Evolutionary conservation across 2,888 invertebrate genomes (phyloP).

Genomic region (Bugula neritina): DNA sequence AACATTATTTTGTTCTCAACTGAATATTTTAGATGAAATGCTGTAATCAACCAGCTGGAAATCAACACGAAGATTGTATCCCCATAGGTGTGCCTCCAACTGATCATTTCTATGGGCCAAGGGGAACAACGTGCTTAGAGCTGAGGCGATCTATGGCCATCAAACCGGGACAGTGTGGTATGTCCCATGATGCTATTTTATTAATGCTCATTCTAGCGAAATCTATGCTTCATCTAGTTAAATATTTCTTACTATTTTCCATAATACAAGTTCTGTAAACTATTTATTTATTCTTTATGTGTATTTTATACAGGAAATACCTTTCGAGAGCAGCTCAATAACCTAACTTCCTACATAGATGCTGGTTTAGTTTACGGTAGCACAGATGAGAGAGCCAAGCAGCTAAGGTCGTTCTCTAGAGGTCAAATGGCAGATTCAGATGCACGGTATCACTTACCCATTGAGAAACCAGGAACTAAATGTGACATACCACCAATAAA

Average conservation of each 20-base stretch:
- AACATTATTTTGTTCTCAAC: too few species aligned
- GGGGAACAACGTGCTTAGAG: neutral
- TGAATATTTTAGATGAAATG: conserved; percentile 19
- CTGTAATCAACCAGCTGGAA: neutral
- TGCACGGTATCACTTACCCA: neutral
- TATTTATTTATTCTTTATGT: too few species aligned
- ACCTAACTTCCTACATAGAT: conserved; percentile 77
- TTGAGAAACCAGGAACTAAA: neutral
- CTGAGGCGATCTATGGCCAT: conserved; percentile 17
- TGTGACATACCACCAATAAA: conserved; percentile 15
- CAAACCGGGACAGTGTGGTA: conserved; percentile 19
- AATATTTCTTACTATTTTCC: too few species aligned
- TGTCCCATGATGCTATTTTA: neutral
- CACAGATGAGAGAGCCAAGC: conserved; percentile 35
- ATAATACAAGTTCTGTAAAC: too few species aligned
- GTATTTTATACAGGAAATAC: neutral
- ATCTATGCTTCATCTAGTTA: too few species aligned
- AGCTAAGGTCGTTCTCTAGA: conserved; percentile 55
- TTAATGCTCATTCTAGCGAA: too few species aligned
- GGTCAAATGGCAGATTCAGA: conserved; percentile 59
- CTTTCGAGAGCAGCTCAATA: conserved; percentile 68
- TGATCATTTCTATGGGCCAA: conserved; percentile 2
- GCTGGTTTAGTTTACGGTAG: conserved; percentile 60
- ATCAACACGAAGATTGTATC: conserved; percentile 3
- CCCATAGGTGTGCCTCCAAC: neutral